A percentile compares a stretch with the other conserved stretches of the same genome.
Conservation (phyloP, 2,797 vertebrate genomes). For the Gastrophryne carolinensis region DNA sequence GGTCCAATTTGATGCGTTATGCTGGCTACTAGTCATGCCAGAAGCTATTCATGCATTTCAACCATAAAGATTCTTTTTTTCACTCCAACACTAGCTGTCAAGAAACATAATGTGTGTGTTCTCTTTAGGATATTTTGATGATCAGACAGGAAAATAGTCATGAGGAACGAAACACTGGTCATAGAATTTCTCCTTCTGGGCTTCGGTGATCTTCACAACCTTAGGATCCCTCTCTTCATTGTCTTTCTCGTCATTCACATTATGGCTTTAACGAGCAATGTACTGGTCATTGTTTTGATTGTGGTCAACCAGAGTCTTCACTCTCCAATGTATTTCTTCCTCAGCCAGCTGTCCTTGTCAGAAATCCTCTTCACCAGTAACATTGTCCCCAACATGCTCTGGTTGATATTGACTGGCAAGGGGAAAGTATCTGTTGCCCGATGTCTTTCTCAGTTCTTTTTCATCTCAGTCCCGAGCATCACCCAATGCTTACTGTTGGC, state of each 20-base stretch:
- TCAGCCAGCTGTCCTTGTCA: conserved; percentile 23
- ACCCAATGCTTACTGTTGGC: conserved; percentile 41
- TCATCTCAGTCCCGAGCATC: conserved; percentile 20
- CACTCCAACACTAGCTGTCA: too few species aligned
- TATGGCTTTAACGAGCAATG: conserved; percentile 14
- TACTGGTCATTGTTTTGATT: conserved; percentile 4
- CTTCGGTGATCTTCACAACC: not conserved
- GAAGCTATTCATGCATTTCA: too few species aligned
- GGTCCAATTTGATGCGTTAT: too few species aligned
- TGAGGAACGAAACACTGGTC: not conserved
- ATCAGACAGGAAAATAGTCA: not conserved
- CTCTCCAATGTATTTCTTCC: conserved; percentile 41
- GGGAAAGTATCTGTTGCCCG: not conserved
- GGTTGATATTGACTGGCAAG: not conserved
- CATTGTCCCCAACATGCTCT: conserved; percentile 20
- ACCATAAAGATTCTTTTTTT: too few species aligned
- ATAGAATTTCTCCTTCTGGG: conserved; percentile 2
- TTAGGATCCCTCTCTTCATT: not conserved
- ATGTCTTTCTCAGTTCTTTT: not conserved
- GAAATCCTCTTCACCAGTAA: conserved; percentile 17
- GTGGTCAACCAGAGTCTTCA: not conserved
- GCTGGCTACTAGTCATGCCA: too few species aligned
- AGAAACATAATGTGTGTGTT: too few species aligned
- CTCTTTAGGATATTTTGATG: too few species aligned
- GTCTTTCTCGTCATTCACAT: conserved; percentile 5